These are phyloP conservation scores for Micrasema minimum DNA, from an alignment of 1,140 invertebrate species.

Conservation along the genomic window DNA sequence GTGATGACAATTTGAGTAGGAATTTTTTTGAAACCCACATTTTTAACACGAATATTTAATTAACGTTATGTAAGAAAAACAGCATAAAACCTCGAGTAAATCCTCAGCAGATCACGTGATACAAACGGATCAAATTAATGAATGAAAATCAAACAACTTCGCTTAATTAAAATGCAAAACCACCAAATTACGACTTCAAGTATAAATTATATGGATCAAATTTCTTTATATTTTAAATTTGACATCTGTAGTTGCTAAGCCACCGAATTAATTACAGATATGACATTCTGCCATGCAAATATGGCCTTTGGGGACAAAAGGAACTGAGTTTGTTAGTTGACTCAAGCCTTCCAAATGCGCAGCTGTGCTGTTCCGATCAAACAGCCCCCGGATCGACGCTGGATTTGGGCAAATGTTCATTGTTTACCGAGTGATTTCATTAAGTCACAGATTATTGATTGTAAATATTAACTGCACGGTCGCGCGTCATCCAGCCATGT, in stretches of 20 bases:
- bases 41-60: no score
- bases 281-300: constrained; percentile 31
- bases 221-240: neutral
- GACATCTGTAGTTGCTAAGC: constrained; percentile 27
- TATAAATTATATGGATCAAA: neutral
- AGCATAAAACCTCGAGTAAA: no score
- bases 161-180: neutral
- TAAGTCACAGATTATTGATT: constrained; percentile 31
- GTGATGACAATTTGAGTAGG: no score
- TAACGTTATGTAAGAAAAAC: no score
- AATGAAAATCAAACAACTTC: no score
- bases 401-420: constrained; percentile 18
- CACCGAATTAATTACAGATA: constrained; percentile 18
- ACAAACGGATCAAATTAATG: no score
- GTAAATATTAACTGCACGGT: constrained; percentile 12
- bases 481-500: neutral
- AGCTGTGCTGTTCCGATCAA: constrained; percentile 28
- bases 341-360: constrained; percentile 26
- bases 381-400: constrained; percentile 3
- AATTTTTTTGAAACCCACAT: no score
- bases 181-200: neutral
- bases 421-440: constrained; percentile 27
- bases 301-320: constrained; percentile 10
- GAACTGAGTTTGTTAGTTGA: neutral
- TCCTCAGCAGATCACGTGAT: no score